These are phyloP conservation scores for Argyresthia albistria DNA, from an alignment of 2,888 invertebrate genomes.

Conservation along the genomic window DNA sequence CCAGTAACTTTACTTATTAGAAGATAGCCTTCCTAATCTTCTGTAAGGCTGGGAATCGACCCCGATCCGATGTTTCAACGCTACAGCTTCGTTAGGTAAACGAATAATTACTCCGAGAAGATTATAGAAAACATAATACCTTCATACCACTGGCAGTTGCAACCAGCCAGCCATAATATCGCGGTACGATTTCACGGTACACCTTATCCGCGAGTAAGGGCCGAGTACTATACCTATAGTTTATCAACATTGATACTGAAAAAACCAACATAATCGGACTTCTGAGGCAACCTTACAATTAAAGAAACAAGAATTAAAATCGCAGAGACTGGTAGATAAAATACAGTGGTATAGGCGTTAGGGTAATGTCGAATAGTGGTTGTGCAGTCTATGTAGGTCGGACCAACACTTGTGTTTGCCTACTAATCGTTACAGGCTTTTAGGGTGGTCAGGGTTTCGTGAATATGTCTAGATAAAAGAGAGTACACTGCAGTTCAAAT, in stretches of 20 bases:
- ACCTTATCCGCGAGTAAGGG: slow-evolving; percentile 3
- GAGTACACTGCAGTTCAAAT: too few relatives aligned
- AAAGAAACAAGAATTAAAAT: neutral
- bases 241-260: slow-evolving; percentile 34
- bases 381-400: slow-evolving; percentile 29
- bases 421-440: neutral
- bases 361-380: neutral
- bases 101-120: too few relatives aligned
- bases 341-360: neutral
- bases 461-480: neutral
- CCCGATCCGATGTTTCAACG: too few relatives aligned
- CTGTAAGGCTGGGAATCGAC: too few relatives aligned
- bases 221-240: slow-evolving; percentile 22
- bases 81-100: too few relatives aligned
- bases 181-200: slow-evolving; percentile 2
- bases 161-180: neutral
- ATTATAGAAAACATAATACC: too few relatives aligned
- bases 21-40: too few relatives aligned
- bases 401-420: slow-evolving; percentile 20
- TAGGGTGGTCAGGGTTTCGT: neutral
- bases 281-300: neutral
- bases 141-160: neutral
- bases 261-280: neutral
- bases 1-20: too few relatives aligned
- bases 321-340: neutral